Evolutionary conservation across 2,888 invertebrate genomes (phyloP).

Genomic region (Eupeodes latifasciatus): DNA sequence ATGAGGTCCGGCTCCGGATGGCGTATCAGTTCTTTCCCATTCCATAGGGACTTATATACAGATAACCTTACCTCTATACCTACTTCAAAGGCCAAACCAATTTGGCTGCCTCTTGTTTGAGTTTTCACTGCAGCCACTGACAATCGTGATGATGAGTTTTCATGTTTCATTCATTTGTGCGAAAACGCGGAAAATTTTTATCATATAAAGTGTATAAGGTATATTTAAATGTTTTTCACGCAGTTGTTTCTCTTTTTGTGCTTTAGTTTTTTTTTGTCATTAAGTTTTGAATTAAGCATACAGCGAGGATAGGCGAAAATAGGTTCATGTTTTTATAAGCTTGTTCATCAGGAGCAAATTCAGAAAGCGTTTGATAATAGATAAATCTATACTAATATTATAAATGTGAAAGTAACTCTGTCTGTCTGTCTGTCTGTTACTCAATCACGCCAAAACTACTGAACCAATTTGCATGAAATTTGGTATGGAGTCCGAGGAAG

Average conservation of each 20-base stretch:
- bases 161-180: constrained; percentile 75
- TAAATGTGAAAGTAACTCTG: too few relatives aligned
- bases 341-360: too few relatives aligned
- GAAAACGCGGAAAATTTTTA: constrained; percentile 73
- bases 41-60: background rate
- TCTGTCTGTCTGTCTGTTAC: too few relatives aligned
- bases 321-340: background rate
- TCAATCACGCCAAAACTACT: too few relatives aligned
- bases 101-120: constrained; percentile 45
- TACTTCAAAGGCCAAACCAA: background rate
- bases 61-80: too few relatives aligned
- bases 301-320: constrained; percentile 23
- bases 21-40: background rate
- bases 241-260: constrained; percentile 9
- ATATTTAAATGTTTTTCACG: constrained; percentile 57
- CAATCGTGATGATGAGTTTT: constrained; percentile 75
- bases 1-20: constrained; percentile 17
- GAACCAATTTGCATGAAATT: too few relatives aligned
- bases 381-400: too few relatives aligned
- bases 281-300: background rate
- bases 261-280: constrained; percentile 26
- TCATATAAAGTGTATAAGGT: constrained; percentile 57
- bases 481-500: too few relatives aligned
- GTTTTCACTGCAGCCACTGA: constrained; percentile 54
- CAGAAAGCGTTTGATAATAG: too few relatives aligned